Evolutionary conservation across 1,140 invertebrate species (phyloP), one percentile per base, ranked within the genome.

Genomic region (Lepeophtheirus salmonis): DNA sequence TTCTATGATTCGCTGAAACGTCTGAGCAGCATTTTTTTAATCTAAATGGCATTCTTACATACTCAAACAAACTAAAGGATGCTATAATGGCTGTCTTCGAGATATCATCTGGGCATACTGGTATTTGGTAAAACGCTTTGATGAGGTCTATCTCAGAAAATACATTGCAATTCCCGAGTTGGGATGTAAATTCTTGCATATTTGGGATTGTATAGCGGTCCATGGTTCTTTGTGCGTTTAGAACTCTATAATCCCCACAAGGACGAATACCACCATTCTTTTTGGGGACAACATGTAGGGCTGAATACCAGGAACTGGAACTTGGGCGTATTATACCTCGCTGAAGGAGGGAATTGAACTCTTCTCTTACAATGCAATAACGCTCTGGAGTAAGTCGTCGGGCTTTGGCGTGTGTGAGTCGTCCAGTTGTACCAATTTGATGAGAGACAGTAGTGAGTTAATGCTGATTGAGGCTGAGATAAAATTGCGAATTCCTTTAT

Each of bases 1-100:
- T 63, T 75, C 67, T 54, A 79, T 76, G 13, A 72, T 69, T 13
- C 75, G 60, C 65, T 77, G 72, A 63, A 77, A 78, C 0, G 70
- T 70, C 48, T 73, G 69, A 0, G 68, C 66, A 6, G 73, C 72
- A 64, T 74, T 74, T 12, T 63, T n/a, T 1, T n/a, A 77, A 63
- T 13, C 74, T 73, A 51, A 76, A 74, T n/a, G 69, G 65, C 67
- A 75, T 70, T 4, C 63, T 48, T 0, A 63, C 14, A 60, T 65
- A 73, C 58, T 71, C 68, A 48, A 68, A 73, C 0, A 72, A 64
- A 0, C 71, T 69, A 55, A 65, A 68, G 16, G 65, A 63, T 12
- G 65, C 67, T 30, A 65, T 64, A 55, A 70, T 64, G 0, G 70
- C 69, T 0, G 71, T 72, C 16, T 57, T 65, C 61, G 22, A 65